Base-by-base conservation (phyloP, 2,888 invertebrate species). In the Apantesis nais region DNA sequence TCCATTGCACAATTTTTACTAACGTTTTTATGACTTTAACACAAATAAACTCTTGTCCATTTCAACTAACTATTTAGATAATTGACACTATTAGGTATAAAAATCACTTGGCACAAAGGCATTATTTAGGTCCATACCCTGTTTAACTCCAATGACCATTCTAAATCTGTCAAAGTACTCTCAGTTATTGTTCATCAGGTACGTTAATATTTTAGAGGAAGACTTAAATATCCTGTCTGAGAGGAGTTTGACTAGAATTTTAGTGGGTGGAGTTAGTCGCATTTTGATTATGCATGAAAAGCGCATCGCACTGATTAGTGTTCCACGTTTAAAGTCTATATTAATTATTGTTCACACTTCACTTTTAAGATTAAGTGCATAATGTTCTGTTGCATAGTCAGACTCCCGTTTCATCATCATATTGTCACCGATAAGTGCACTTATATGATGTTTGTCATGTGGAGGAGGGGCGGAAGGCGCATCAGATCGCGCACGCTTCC, bases 21-120 rank as follows among this genome's bases (percentile, higher is more conserved):
- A 91, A 89, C 89, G 88, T 90, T 87, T 89, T 86, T 90, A 91
- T 87, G 86, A 90, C 84, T 87, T 88, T 86, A 91, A 93, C 90
- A 92, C 90, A 86, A 88, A 90, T 92, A 92, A 90, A 92, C 87
- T 92, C 89, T 90, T 86, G 86, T 89, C 88, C 88, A 80, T 91
- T 91, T 86, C 66, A 66, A 87, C 90, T 93, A 93, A 90, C 90
- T 93, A 93, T 85, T 86, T 88, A 89, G 84, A 87, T 93, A 94
- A 94, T 94, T 95, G 94, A 95, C 93, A 92, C 94, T 95, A 93
- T 91, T 89, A 89, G 86, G 88, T 90, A 91, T 85, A 91, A 89
- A 94, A 93, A 94, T 94, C 94, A 94, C 95, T 94, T 94, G 95
- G 95, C 95, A 95, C 95, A 91, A 94, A 93, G 95, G 95, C 95